Base-by-base conservation (phyloP, 2,888 invertebrate genomes). In the Phengaris arion region DNA sequence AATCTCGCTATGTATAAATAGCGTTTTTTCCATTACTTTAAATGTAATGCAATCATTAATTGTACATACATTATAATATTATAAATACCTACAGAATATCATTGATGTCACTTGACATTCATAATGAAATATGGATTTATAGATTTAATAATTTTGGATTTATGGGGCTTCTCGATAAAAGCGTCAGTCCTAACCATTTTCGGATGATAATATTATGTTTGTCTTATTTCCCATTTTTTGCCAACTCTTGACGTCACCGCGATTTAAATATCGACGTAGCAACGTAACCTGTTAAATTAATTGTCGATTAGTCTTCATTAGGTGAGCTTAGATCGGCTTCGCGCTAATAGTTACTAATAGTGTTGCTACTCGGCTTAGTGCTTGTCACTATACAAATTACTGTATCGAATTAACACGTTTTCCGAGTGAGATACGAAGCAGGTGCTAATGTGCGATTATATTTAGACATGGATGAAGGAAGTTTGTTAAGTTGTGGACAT, bases 291-390 rank as follows among this genome's bases (percentile, higher is more conserved):
- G 91, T 90, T 90, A 91, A 88, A 86, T 91, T 89, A 91, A 91
- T 88, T 82, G 84, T 85, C 91, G 86, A 91, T 91, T 91, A 89
- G 85, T 91, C 91, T 89, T 87, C 85, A 90, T 91, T 91, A 88
- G 52, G 77, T 72, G 75, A 82, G 84, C 84, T 86, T 84, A 85
- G 82, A 81, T 81, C 81, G 83, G 87, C 85, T 87, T 84, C 84
- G 79, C 81, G 82, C 86, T 92, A 92, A 92, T 89, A 87, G 89
- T 89, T 87, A 91, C 90, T 89, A 90, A 92, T 92, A 88, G 89
- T 87, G 81, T 78, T 84, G 84, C 82, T 77, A 79, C 83, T 82
- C 68, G 82, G 85, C 83, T 87, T 84, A 86, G 81, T 80, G 84
- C 80, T 72, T 85, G 85, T 79, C 76, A 79, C 46, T 76, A 74